Evolutionary conservation across 2,113 vertebrate species (phyloP).

Genomic region (Hiodon alosoides): DNA sequence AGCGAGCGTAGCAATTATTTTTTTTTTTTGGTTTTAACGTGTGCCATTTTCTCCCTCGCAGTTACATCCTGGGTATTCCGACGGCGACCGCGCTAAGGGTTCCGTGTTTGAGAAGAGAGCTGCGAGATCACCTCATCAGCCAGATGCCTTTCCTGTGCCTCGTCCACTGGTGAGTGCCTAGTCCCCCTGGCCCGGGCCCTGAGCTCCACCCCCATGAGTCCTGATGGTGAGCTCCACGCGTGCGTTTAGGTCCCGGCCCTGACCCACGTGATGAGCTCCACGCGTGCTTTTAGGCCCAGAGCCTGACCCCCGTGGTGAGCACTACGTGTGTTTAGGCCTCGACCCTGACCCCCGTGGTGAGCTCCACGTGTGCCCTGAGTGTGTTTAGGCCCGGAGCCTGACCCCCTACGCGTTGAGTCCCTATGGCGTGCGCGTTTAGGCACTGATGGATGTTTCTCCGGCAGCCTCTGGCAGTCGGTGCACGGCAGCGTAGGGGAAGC

Average conservation of each 20-base stretch:
- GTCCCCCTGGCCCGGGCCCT: too few species aligned
- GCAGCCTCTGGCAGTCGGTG: slow-evolving; percentile 84
- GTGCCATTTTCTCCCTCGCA: slow-evolving; percentile 36
- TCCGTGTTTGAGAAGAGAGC: slow-evolving; percentile 63
- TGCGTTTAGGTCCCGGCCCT: too few species aligned
- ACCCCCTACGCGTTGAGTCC: neutral
- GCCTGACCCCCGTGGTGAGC: neutral
- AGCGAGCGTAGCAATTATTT: neutral
- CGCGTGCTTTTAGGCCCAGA: too few species aligned
- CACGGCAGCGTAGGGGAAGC: slow-evolving; percentile 66
- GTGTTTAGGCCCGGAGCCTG: neutral
- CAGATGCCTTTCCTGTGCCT: slow-evolving; percentile 84
- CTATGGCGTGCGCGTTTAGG: neutral
- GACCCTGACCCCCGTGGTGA: too few species aligned
- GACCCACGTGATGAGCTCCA: too few species aligned
- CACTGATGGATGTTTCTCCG: neutral
- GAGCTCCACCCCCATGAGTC: too few species aligned
- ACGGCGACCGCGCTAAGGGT: slow-evolving; percentile 66
- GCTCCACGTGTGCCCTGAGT: too few species aligned
- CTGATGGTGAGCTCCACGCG: neutral
- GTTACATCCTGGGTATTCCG: slow-evolving; percentile 79
- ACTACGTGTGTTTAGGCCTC: too few species aligned
- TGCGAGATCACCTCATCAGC: slow-evolving; percentile 65
- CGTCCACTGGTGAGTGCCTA: slow-evolving; percentile 76
- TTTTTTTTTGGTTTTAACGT: slow-evolving; percentile 1